These are phyloP conservation scores for Canis aureus DNA, from an alignment of 2,113 vertebrate genomes.

Conservation along the genomic window DNA sequence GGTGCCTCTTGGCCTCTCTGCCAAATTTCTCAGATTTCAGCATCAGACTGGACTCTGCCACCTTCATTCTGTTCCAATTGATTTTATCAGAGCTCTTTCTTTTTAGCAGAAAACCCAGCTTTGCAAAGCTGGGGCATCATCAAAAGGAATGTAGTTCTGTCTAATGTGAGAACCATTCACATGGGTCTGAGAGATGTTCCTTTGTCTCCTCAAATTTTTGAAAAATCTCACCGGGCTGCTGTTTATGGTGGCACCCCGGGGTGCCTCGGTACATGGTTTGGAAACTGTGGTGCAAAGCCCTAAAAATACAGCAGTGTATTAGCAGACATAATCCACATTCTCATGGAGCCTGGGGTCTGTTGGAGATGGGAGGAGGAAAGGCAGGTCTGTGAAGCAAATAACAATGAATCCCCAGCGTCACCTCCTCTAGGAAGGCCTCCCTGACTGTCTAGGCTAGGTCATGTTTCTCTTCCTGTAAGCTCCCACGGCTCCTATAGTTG, in stretches of 20 bases:
- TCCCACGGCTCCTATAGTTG: neutral
- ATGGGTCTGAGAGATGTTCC: neutral
- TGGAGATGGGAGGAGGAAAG: neutral
- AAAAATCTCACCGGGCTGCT: neutral
- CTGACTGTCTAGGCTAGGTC: neutral
- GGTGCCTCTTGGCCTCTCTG: neutral
- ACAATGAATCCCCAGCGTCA: neutral
- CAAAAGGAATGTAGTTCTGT: neutral
- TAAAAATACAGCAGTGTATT: neutral
- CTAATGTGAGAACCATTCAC: neutral
- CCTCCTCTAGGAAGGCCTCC: slow-evolving; percentile 28
- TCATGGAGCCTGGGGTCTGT: neutral
- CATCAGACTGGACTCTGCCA: neutral
- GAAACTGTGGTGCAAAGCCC: neutral
- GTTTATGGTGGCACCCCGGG: neutral
- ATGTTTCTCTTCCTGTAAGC: neutral
- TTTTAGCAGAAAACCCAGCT: neutral
- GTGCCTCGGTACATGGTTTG: neutral
- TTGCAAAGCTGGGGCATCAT: neutral
- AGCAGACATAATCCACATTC: neutral
- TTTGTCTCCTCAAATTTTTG: neutral
- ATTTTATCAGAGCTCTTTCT: neutral
- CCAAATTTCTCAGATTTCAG: neutral
- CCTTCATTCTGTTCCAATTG: neutral
- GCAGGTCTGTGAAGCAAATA: neutral